Conservation (phyloP, 2,113 vertebrate species). For the Atrichornis clamosus region DNA sequence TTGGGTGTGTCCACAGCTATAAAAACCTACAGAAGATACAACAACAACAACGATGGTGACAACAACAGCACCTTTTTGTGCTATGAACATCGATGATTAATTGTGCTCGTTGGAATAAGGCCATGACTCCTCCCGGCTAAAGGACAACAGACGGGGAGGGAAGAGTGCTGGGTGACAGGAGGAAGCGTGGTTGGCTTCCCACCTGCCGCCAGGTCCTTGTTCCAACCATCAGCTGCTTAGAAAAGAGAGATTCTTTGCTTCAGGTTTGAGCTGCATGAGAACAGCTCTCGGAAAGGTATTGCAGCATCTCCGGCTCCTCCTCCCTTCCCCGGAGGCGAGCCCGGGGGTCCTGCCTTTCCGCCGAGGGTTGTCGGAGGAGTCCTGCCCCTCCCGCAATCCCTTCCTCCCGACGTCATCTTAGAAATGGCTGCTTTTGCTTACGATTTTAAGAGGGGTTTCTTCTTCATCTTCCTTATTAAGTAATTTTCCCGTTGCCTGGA, state of each 20-base stretch:
- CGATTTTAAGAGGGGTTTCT: constrained; percentile 23
- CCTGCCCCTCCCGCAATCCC: constrained; percentile 43
- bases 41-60: constrained; percentile 13
- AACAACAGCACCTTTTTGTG: constrained; percentile 37
- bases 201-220: constrained; percentile 41
- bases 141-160: background rate
- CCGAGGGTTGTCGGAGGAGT: constrained; percentile 4
- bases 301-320: constrained; percentile 22
- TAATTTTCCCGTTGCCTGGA: constrained; percentile 14
- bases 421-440: constrained; percentile 24
- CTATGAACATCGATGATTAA: constrained; percentile 24
- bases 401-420: background rate
- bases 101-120: constrained; percentile 62
- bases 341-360: background rate
- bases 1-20: constrained; percentile 6
- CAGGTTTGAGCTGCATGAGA: background rate
- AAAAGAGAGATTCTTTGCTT: constrained; percentile 29
- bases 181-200: background rate
- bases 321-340: background rate
- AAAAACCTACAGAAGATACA: constrained; percentile 56
- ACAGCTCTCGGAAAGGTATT: background rate
- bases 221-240: constrained; percentile 38
- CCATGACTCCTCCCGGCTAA: constrained; percentile 24
- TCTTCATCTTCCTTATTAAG: background rate
- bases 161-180: background rate